Evolutionary conservation across 2,888 invertebrate species (phyloP), one percentile per base, ranked within the genome.

Genomic region (Drosophila rellima): DNA sequence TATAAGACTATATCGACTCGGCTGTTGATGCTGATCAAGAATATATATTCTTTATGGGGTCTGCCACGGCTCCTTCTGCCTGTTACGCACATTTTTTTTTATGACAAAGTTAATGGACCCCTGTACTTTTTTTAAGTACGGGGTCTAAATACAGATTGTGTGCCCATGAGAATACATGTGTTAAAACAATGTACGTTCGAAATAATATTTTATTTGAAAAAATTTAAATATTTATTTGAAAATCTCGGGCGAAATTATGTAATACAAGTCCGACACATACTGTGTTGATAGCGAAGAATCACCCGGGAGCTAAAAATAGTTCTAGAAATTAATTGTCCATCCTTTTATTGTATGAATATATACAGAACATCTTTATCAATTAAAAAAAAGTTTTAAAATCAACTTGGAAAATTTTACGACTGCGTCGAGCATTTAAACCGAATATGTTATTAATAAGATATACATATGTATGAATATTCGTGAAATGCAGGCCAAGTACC

Each of bases 391-490:
- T 56, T 64, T 64, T 56, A 47, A 39, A 48, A 57, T 37, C 26
- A 55, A 71, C 48, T 51, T 39, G 47, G 37, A 11, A 40, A 47
- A 42, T 69, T 86, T 89, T 70, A 87, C 65, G 82, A 65, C 47
- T 62, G 48, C 62, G 44, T 61, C 11, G 48, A 17, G 62, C 56
- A 51, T 75, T 86, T 67, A 61, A 64, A 55, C 45, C 7, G 70
- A 65, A 79, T 73, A 66, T 87, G 78, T 80, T 88, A 86, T 85
- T 82, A 81, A 81, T 86, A 75, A 64, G 37, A 47, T 37, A 33
- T 8, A 15, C n/a, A n/a, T 17, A 18, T 15, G 1, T 11, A 40
- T 7, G 3, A 17, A 39, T 40, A 18, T 13, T 29, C n/a, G 5
- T 48, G 56, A 13, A 40, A 40, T 40, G 40, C 40, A 17, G 40